Conservation (phyloP, 1,140 invertebrate genomes). For the Pseudomyrmex sp. region DNA sequence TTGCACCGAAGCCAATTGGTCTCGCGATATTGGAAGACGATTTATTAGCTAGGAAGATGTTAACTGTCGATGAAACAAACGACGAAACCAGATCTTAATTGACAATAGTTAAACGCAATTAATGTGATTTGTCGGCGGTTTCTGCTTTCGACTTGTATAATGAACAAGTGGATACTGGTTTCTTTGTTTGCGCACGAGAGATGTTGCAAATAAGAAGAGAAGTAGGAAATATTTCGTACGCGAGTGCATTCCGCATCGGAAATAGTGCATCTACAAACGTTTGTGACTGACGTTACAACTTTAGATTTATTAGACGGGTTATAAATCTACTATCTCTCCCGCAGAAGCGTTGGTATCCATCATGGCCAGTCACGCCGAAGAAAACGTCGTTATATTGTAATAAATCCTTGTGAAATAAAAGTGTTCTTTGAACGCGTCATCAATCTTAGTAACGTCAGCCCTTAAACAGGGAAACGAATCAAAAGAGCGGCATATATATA, state of each 20-base stretch:
- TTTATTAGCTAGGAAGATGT: not conserved
- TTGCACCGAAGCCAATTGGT: not conserved
- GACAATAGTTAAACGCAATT: not conserved
- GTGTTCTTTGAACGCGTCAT: slow-evolving; percentile 54
- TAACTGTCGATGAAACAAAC: too few species aligned
- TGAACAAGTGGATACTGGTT: too few species aligned
- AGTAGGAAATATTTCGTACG: slow-evolving; percentile 9
- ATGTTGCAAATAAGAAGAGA: not conserved
- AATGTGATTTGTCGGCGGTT: too few species aligned
- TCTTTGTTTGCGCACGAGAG: too few species aligned
- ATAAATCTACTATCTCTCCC: slow-evolving; percentile 58
- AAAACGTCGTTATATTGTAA: slow-evolving; percentile 60
- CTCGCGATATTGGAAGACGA: slow-evolving; percentile 1
- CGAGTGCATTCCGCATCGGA: slow-evolving; percentile 16
- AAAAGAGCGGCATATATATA: slow-evolving; percentile 11
- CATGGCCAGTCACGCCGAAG: slow-evolving; percentile 51
- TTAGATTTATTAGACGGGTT: slow-evolving; percentile 60
- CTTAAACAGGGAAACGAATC: slow-evolving; percentile 58
- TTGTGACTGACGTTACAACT: slow-evolving; percentile 48
- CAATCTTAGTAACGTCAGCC: slow-evolving; percentile 56
- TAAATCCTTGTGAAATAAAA: slow-evolving; percentile 64
- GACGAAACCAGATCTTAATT: not conserved
- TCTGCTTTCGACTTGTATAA: too few species aligned
- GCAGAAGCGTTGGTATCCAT: slow-evolving; percentile 56
- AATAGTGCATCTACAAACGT: slow-evolving; percentile 30